Evolutionary conservation across 2,888 invertebrate genomes (phyloP).

Genomic region (Pachydiplax longipennis): DNA sequence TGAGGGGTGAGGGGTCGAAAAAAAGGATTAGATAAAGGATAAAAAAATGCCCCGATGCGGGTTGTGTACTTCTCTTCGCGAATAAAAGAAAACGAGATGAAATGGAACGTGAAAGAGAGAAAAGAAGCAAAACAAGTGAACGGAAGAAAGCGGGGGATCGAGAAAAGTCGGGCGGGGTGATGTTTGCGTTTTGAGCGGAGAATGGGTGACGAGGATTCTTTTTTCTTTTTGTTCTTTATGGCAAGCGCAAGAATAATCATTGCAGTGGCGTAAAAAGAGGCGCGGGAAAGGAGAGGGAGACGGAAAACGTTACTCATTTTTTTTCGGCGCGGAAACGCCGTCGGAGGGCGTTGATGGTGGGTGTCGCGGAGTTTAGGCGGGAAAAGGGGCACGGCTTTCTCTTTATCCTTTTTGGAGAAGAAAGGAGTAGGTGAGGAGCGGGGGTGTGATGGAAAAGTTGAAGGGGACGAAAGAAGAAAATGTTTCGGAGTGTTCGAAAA

Average conservation of each 20-base stretch:
- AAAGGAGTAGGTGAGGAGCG: not conserved
- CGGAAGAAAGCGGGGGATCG: not conserved
- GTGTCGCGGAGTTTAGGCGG: not conserved
- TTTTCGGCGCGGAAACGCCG: not conserved
- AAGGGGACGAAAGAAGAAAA: not conserved
- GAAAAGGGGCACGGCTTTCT: not conserved
- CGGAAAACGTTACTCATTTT: not conserved
- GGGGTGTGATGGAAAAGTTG: not conserved
- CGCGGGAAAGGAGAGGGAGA: not conserved
- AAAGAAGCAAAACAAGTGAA: not conserved
- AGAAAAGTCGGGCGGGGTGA: not conserved
- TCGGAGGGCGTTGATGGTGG: not conserved
- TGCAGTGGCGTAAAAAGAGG: slow-evolving; percentile 25
- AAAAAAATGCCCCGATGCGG: not conserved
- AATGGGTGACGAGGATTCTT: not conserved
- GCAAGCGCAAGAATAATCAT: slow-evolving; percentile 18
- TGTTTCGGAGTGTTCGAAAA: not conserved
- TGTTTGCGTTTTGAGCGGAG: not conserved
- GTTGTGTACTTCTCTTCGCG: not conserved
- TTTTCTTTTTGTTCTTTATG: not conserved
- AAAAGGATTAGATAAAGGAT: too few relatives aligned
- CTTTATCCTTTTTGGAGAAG: not conserved
- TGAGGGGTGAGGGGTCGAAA: not conserved
- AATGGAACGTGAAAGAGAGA: not conserved
- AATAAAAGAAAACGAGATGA: not conserved